A percentile compares a stretch with the other conserved stretches of the same genome.
These are phyloP conservation scores for Eulemur mongoz DNA, from an alignment of 2,797 vertebrate species.

Conservation along the genomic window DNA sequence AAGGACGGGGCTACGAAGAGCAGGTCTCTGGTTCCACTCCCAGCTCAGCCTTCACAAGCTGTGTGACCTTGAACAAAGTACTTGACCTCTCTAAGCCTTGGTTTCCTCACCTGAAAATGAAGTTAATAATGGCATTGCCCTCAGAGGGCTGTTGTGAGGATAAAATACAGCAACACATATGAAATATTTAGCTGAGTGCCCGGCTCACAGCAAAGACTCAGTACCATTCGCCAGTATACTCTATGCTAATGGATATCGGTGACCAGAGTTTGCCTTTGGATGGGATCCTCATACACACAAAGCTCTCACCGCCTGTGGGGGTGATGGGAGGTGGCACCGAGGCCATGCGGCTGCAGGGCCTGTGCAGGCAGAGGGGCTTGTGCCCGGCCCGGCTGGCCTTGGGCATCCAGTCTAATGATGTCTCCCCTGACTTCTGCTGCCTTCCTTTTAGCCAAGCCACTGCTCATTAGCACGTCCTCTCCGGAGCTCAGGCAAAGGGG, in stretches of 20 bases:
- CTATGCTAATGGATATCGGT: neutral
- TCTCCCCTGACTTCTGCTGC: neutral
- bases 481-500: neutral
- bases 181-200: neutral
- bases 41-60: neutral
- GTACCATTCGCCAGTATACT: neutral
- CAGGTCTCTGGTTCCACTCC: neutral
- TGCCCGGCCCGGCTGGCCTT: neutral
- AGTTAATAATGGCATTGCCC: too few relatives aligned
- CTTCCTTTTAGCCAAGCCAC: neutral
- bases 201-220: neutral
- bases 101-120: neutral
- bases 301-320: neutral
- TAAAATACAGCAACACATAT: neutral
- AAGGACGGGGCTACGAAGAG: neutral
- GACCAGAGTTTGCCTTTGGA: neutral
- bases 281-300: neutral
- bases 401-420: neutral
- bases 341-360: neutral
- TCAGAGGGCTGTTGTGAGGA: neutral
- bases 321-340: neutral
- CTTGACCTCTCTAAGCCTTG: neutral
- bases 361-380: fast-evolving
- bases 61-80: neutral
- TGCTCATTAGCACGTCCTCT: neutral